Base-by-base conservation (phyloP, 2,888 invertebrate genomes). In the Yponomeuta sedellus region DNA sequence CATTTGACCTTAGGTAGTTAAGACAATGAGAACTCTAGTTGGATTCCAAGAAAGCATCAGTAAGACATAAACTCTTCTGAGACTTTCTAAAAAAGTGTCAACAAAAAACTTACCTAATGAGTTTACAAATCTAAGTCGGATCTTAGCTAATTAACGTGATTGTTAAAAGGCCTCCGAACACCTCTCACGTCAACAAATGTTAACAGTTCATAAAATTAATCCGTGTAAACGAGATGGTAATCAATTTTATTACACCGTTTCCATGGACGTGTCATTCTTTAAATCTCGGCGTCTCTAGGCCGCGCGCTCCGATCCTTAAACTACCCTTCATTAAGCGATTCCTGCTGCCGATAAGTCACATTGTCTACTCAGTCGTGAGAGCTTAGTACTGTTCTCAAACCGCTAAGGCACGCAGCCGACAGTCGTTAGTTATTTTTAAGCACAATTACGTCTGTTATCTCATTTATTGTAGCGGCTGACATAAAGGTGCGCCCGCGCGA, bases 361-460 rank as follows among this genome's bases (percentile, higher is more conserved):
- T 81, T 80, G 78, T 82, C 72, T 68, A 74, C 68, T 73, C 69
- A 77, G 73, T 75, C 79, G 77, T 79, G 80, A 75, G 78, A 79
- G 74, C 74, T 71, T 69, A 71, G 68, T 52, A 69, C 66, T 58
- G 65, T 70, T 68, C 62, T 59, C 44, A 66, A 64, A 70, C 71
- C 77, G 75, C 77, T 79, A 59, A 25, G 25, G 22, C 59, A 19
- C 11, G 22, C 8, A 19, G 44, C 16, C 12, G 44, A 12, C 44
- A 52, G 59, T 22, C 59, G 20, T 22, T 59, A 59, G 59, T 20
- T 59, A 59, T 59, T 59, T 59, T 59, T 59, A 59, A 59, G 59
- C 20, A 59, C 59, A 59, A 59, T 20, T 59, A 59, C 22, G 22
- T 59, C 44, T 2, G 59, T 59, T 59, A 59, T 59, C 59, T 59